Evolutionary conservation across 1,140 invertebrate species (phyloP).

Genomic region (Andricus grossulariae): DNA sequence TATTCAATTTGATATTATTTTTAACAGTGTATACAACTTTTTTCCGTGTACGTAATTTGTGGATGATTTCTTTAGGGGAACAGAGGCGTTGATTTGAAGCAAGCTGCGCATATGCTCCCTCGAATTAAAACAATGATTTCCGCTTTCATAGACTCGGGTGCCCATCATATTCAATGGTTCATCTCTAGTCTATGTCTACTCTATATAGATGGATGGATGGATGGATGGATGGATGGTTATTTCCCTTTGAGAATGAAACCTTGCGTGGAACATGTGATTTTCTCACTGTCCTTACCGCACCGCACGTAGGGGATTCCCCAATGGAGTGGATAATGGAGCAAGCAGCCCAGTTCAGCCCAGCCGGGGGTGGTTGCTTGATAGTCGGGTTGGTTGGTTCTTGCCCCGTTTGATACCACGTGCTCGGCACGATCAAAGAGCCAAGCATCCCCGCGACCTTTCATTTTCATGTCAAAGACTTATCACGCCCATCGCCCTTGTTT

Average conservation of each 20-base stretch:
- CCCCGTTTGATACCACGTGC: slow-evolving; percentile 44
- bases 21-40: too few relatives aligned
- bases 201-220: too few relatives aligned
- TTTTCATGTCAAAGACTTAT: slow-evolving; percentile 41
- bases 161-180: slow-evolving; percentile 2
- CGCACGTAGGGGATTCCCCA: slow-evolving; percentile 12
- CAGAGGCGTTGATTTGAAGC: neutral
- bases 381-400: slow-evolving; percentile 17
- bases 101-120: neutral
- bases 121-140: slow-evolving; percentile 21
- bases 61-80: neutral
- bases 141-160: slow-evolving; percentile 1
- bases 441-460: slow-evolving; percentile 34
- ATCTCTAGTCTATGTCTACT: neutral
- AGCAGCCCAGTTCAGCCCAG: neutral
- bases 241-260: slow-evolving; percentile 22
- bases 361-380: neutral
- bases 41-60: too few relatives aligned
- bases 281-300: slow-evolving; percentile 26
- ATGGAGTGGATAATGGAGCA: neutral
- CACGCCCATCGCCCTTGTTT: slow-evolving; percentile 27
- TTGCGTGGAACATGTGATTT: slow-evolving; percentile 25
- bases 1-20: too few relatives aligned
- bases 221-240: neutral
- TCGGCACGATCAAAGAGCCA: slow-evolving; percentile 32